A percentile compares a stretch with the other conserved stretches of the same genome.
Conservation (phyloP, 2,888 invertebrate genomes). For the Leptura quadrifasciata region DNA sequence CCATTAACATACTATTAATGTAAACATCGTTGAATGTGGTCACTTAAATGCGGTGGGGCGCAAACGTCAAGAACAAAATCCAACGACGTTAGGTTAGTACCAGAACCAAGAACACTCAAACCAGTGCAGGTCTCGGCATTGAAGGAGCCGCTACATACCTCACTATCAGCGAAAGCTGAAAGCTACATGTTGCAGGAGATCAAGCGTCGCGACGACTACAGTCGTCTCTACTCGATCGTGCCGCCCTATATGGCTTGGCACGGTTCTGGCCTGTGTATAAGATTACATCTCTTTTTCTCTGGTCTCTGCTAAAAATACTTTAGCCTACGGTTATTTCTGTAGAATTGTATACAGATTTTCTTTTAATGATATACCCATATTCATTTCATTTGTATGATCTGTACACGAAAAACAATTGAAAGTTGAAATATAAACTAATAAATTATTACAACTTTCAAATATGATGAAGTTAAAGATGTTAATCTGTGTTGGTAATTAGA, state of each 20-base stretch:
- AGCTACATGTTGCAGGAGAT: constrained; percentile 44
- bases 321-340: constrained; percentile 72
- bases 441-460: no score
- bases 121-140: constrained; percentile 34
- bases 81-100: constrained; percentile 46
- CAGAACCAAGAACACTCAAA: constrained; percentile 42
- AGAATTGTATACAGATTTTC: constrained; percentile 72
- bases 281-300: constrained; percentile 74
- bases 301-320: constrained; percentile 73
- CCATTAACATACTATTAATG: constrained; percentile 57
- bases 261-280: constrained; percentile 72
- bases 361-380: constrained; percentile 70
- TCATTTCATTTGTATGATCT: constrained; percentile 58
- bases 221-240: constrained; percentile 69
- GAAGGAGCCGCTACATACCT: constrained; percentile 8
- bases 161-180: constrained; percentile 5
- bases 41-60: constrained; percentile 57
- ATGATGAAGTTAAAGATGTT: no score
- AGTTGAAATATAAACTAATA: background rate
- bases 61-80: constrained; percentile 49
- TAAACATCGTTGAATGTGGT: constrained; percentile 64
- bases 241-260: constrained; percentile 75
- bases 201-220: constrained; percentile 64
- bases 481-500: no score
- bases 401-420: constrained; percentile 42